Base-by-base conservation (phyloP, 2,888 invertebrate genomes). In the Dermolepida albohirtum region DNA sequence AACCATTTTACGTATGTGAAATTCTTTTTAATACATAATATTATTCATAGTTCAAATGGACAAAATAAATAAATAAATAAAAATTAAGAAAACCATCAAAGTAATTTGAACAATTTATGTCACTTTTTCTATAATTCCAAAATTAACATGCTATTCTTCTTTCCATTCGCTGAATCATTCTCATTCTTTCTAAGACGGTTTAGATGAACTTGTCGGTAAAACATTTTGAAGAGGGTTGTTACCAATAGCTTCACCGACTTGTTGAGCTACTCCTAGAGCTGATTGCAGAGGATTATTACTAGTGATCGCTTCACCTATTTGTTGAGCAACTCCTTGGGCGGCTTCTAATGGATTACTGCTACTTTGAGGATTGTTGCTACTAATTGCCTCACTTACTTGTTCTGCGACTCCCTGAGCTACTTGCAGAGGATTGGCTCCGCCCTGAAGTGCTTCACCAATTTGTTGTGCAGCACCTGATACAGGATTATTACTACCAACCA, bases 351-450 rank as follows among this genome's bases (percentile, higher is more conserved):
- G 65, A 49, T 65, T 68, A 50, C 14, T 43, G 14, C 27, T 43
- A 22, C 22, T 29, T 39, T 51, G 54, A n/a, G 69, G 59, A 64
- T 67, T 70, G 8, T 40, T 34, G 1, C 52, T 51, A 50, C 52
- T 57, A 16, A 66, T 16, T 29, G 57, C 67, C 54, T 67, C 67
- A 10, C 67, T 62, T 5, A 70, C 55, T 70, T 73, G 73, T 43
- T 68, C 51, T 2, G 66, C 66, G 8, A 66, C 69, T 41, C 64
- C 55, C 54, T 65, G 65, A 1, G 64, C 29, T 1, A 67, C 44
- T 55, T 52, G 43, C 27, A 66, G 8, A n/a, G 65, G 65, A 57
- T 68, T 68, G 8, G 55, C 52, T 34, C 40, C 69, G 11, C 67
- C 64, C 65, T 70, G 67, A 5, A 69, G 16, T 12, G 54, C 66